Percentiles rank a stretch among this genome's conserved stretches.
These are phyloP conservation scores for Scaptomyza pallida DNA, from an alignment of 1,140 invertebrate species.

Conservation along the genomic window DNA sequence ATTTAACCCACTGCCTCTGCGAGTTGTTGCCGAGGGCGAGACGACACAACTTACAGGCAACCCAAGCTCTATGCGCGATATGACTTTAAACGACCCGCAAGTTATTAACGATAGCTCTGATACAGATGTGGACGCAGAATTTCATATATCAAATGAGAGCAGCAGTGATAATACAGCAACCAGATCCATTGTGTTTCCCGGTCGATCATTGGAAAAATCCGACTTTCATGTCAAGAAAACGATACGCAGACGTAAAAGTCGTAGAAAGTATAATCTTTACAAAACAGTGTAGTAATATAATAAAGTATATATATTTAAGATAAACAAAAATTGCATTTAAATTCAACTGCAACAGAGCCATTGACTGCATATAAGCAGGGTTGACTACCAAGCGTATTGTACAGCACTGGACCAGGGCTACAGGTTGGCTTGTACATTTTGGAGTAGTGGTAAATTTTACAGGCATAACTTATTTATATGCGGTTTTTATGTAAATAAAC, in stretches of 20 bases:
- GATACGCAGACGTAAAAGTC: constrained; percentile 38
- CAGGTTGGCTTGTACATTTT: constrained; percentile 72
- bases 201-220: constrained; percentile 24
- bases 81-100: constrained; percentile 44
- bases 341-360: constrained; percentile 43
- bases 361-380: constrained; percentile 19
- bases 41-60: background rate
- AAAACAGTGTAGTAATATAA: constrained; percentile 21
- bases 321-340: constrained; percentile 43
- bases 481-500: constrained; percentile 78
- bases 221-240: constrained; percentile 48
- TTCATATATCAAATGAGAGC: constrained; percentile 63
- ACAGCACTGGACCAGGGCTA: constrained; percentile 51
- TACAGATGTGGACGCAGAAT: constrained; percentile 53
- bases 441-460: constrained; percentile 77
- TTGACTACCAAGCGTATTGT: constrained; percentile 7
- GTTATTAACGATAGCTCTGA: constrained; percentile 58
- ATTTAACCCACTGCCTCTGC: constrained; percentile 54
- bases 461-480: constrained; percentile 71
- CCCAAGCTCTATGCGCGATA: constrained; percentile 35
- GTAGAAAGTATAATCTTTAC: constrained; percentile 9
- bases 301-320: constrained; percentile 7
- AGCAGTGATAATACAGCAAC: constrained; percentile 52
- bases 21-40: constrained; percentile 23
- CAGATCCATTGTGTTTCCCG: constrained; percentile 41